phyloP scores from a whole-genome alignment of 2,888 invertebrate genomes.

The Subacronicta megacephala region DNA sequence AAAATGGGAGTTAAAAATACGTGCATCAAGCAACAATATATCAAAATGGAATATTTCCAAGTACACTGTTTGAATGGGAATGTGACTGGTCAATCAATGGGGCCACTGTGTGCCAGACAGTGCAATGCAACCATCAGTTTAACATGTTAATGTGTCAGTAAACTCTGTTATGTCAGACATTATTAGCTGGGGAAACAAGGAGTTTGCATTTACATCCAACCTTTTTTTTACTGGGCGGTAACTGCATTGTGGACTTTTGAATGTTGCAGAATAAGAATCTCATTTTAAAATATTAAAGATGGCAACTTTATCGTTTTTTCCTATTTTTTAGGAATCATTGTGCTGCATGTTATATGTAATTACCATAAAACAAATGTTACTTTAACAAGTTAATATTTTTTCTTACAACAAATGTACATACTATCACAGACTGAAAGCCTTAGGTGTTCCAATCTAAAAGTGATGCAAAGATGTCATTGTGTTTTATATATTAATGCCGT shows the following conservation, averaged over 20 bases:
- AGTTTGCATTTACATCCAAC: conserved; percentile 25
- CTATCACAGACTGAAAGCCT: too few relatives aligned
- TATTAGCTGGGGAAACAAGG: conserved; percentile 35
- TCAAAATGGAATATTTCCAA: conserved; percentile 54
- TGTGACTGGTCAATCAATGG: conserved; percentile 56
- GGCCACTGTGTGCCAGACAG: conserved; percentile 52
- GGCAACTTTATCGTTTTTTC: too few relatives aligned
- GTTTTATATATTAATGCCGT: too few relatives aligned
- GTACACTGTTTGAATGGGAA: conserved; percentile 54
- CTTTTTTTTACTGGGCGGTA: conserved; percentile 21
- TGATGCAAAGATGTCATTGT: too few relatives aligned
- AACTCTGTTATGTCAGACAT: conserved; percentile 55
- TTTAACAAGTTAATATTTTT: too few relatives aligned
- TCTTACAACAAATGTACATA: too few relatives aligned
- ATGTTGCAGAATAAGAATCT: background rate
- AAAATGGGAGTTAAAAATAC: conserved; percentile 18
- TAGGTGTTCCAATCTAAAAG: too few relatives aligned
- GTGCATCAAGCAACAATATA: conserved; percentile 31
- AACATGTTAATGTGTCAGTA: conserved; percentile 60
- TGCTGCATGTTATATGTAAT: too few relatives aligned
- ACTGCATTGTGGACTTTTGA: background rate
- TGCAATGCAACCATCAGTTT: conserved; percentile 50
- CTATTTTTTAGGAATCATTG: too few relatives aligned
- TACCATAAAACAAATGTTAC: too few relatives aligned
- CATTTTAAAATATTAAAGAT: background rate